These are phyloP conservation scores for Trypoxylus dichotomus DNA, from an alignment of 1,140 invertebrate species.

Conservation along the genomic window DNA sequence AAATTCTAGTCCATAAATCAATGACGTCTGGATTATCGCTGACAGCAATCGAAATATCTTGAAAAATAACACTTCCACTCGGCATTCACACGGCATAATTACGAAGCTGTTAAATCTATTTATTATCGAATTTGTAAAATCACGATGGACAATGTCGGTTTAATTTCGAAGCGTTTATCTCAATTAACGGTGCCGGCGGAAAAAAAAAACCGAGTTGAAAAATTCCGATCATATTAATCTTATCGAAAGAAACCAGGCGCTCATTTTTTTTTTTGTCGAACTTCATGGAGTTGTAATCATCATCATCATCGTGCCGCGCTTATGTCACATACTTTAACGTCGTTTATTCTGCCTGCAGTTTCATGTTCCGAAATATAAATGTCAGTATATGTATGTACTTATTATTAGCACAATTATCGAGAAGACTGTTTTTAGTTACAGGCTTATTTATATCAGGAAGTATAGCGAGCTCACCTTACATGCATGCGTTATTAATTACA, in stretches of 20 bases:
- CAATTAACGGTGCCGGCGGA: not conserved
- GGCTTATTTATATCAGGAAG: not conserved
- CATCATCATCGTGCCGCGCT: not conserved
- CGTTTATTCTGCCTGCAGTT: not conserved
- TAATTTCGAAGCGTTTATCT: not conserved
- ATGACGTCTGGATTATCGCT: not conserved
- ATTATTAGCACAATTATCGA: not conserved
- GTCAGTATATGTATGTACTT: not conserved
- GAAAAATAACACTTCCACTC: not conserved
- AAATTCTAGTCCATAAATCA: not conserved
- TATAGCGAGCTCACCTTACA: too few relatives aligned
- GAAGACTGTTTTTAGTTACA: not conserved
- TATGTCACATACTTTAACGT: not conserved
- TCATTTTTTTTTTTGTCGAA: not conserved
- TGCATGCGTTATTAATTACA: too few relatives aligned
- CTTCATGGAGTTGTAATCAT: not conserved
- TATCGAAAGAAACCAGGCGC: not conserved
- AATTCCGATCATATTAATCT: not conserved
- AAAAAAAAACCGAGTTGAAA: not conserved
- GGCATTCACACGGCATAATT: not conserved
- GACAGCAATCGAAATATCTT: not conserved
- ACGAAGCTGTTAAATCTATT: not conserved
- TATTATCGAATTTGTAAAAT: constrained; percentile 4
- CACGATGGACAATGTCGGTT: not conserved
- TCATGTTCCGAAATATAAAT: not conserved